Conservation (phyloP, 2,888 invertebrate species). For the Eristalis intricaria region DNA sequence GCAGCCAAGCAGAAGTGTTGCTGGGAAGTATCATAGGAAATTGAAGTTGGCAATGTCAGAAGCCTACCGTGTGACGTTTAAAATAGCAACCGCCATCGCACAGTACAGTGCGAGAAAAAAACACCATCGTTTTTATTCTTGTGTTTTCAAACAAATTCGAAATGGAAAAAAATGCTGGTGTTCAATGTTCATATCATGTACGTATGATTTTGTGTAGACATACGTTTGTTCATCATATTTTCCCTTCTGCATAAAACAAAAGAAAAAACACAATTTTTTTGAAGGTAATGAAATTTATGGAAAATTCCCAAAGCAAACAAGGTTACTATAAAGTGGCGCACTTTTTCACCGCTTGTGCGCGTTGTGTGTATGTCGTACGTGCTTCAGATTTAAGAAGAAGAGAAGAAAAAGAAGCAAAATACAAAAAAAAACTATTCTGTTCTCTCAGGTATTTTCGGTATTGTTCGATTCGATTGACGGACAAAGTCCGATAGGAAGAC, state of each 20-base stretch:
- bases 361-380: neutral
- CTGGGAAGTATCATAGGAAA: constrained; percentile 7
- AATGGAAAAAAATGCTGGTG: neutral
- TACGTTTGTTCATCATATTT: neutral
- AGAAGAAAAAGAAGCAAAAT: constrained; percentile 8
- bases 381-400: constrained; percentile 3
- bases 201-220: neutral
- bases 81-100: constrained; percentile 13
- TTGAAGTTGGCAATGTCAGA: constrained; percentile 32
- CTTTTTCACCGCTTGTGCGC: constrained; percentile 48
- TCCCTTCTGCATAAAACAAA: constrained; percentile 1
- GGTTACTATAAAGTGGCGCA: constrained; percentile 37
- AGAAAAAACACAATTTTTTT: neutral
- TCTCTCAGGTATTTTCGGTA: neutral
- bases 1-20: neutral
- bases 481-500: neutral
- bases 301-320: constrained; percentile 65
- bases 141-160: neutral
- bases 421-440: constrained; percentile 8
- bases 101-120: neutral
- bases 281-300: constrained; percentile 56
- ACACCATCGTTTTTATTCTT: neutral
- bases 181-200: neutral
- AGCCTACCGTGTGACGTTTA: constrained; percentile 26
- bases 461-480: constrained; percentile 14